phyloP scores from a whole-genome alignment of 1,140 invertebrate species.

The Antheraea pernyi region DNA sequence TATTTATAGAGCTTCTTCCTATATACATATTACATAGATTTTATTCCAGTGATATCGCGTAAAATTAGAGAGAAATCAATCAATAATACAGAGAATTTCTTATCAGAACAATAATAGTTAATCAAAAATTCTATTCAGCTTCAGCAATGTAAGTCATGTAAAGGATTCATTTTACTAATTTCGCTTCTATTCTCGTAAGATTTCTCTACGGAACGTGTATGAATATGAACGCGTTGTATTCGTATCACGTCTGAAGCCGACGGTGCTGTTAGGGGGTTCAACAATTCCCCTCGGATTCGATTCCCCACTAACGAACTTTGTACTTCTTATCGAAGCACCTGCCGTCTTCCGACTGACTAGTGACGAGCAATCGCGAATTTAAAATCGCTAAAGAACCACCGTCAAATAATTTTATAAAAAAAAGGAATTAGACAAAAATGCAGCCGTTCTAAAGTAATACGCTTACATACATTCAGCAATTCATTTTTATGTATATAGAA shows the following conservation, averaged over 20 bases:
- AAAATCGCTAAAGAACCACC: no score
- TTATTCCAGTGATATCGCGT: neutral
- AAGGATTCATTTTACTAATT: neutral
- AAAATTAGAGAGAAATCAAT: neutral
- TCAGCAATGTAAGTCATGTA: neutral
- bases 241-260: conserved; percentile 25
- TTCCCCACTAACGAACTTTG: conserved; percentile 34
- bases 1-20: neutral
- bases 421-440: no score
- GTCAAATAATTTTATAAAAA: no score
- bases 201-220: conserved; percentile 2
- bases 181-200: neutral
- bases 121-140: neutral
- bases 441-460: no score
- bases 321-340: conserved; percentile 8
- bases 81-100: neutral
- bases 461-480: no score
- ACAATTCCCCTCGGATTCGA: conserved; percentile 32
- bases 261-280: conserved; percentile 24
- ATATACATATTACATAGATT: no score
- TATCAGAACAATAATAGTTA: neutral
- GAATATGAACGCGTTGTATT: conserved; percentile 14
- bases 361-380: neutral
- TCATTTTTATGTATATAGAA: no score
- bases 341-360: neutral